phyloP scores from a whole-genome alignment of 2,113 vertebrate genomes.

The Chlorocebus sabaeus region DNA sequence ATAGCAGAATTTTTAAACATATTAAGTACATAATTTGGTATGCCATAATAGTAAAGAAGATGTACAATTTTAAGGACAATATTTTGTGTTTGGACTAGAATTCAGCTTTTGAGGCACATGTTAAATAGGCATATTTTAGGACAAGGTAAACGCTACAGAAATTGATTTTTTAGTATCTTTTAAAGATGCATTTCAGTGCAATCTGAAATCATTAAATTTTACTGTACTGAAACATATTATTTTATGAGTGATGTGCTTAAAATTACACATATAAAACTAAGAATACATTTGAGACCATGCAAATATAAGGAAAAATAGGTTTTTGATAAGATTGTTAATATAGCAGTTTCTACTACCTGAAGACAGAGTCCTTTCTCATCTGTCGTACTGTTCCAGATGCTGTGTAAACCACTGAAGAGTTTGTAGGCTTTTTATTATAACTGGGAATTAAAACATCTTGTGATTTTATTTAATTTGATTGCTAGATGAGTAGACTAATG shows the following conservation, averaged over 20 bases:
- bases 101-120: not conserved
- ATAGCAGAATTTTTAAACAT: not conserved
- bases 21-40: not conserved
- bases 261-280: constrained; percentile 24
- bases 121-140: constrained; percentile 23
- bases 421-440: not conserved
- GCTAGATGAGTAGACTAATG: not conserved
- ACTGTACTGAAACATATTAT: constrained; percentile 30
- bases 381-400: not conserved
- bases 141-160: constrained; percentile 8
- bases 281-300: not conserved
- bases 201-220: constrained; percentile 52
- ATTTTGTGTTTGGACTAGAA: not conserved
- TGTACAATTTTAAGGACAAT: not conserved
- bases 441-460: not conserved
- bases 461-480: not conserved
- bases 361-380: not conserved
- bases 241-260: not conserved
- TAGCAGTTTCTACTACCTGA: not conserved
- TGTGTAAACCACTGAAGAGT: not conserved
- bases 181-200: constrained; percentile 54
- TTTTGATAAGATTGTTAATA: not conserved
- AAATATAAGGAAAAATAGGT: not conserved
- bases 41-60: not conserved
- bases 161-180: constrained; percentile 59